Conservation (phyloP, 2,797 vertebrate species). For the Acanthurus tractus region DNA sequence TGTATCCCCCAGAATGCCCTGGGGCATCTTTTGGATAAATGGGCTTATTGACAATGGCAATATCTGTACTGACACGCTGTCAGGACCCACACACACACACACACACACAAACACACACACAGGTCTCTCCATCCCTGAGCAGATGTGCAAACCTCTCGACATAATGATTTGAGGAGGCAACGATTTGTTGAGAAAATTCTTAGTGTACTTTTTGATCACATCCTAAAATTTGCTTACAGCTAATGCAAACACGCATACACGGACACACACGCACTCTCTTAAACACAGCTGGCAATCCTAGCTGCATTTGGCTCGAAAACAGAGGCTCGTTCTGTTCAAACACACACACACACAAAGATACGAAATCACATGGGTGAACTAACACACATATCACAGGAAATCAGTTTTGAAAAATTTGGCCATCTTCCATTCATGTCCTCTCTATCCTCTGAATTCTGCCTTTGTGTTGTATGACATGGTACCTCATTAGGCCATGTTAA, state of each 20-base stretch:
- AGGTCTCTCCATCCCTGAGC: background rate
- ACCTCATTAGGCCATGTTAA: constrained; percentile 52
- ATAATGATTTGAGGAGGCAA: background rate
- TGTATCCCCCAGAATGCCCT: constrained; percentile 45
- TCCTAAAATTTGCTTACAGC: background rate
- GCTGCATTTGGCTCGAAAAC: constrained; percentile 11
- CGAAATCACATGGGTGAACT: constrained; percentile 64
- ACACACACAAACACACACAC: background rate
- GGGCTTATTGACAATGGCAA: constrained; percentile 42
- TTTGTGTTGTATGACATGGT: constrained; percentile 52
- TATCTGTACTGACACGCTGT: constrained; percentile 12
- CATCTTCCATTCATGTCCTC: constrained; percentile 18
- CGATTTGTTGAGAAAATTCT: background rate
- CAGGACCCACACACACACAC: background rate
- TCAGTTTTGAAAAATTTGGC: constrained; percentile 50
- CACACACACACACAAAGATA: constrained; percentile 51
- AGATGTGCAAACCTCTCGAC: constrained; percentile 14
- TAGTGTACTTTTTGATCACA: background rate
- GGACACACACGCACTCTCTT: background rate
- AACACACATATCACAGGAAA: constrained; percentile 66
- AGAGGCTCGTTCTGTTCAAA: constrained; percentile 24
- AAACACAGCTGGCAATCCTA: constrained; percentile 38
- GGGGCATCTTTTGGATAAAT: constrained; percentile 44
- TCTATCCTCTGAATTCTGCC: constrained; percentile 38
- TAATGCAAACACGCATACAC: background rate